These are phyloP conservation scores for Grallaria varia DNA, from an alignment of 2,113 vertebrate species.

Conservation along the genomic window DNA sequence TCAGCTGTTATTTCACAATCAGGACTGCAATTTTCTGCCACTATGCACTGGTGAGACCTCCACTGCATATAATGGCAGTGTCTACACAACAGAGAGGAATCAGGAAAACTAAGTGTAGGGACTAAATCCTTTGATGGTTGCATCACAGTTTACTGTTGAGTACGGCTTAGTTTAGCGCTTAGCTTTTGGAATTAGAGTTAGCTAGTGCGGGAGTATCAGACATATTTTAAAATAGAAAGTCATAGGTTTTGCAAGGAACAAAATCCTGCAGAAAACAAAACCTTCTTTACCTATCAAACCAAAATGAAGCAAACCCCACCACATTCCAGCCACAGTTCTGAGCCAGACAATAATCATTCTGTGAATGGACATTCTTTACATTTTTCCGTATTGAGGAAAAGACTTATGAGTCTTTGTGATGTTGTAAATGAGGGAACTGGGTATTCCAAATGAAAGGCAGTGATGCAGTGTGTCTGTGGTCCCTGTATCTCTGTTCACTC, in stretches of 20 bases:
- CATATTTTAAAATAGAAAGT: neutral
- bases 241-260: neutral
- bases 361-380: neutral
- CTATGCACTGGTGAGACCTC: neutral
- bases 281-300: neutral
- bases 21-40: conserved; percentile 4
- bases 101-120: neutral
- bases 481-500: neutral
- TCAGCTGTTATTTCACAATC: neutral
- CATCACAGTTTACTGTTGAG: conserved; percentile 10
- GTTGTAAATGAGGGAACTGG: neutral
- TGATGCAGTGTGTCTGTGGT: rapidly evolving
- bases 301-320: neutral
- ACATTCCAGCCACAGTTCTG: neutral
- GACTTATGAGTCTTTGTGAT: neutral
- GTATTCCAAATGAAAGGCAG: neutral
- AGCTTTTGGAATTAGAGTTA: conserved; percentile 24
- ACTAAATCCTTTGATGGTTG: neutral
- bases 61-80: neutral
- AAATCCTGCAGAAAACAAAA: neutral
- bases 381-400: neutral
- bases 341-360: neutral
- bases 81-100: neutral
- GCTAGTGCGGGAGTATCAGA: neutral
- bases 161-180: neutral